These are phyloP conservation scores for Troides aeacus DNA, from an alignment of 2,888 invertebrate genomes.

Conservation along the genomic window DNA sequence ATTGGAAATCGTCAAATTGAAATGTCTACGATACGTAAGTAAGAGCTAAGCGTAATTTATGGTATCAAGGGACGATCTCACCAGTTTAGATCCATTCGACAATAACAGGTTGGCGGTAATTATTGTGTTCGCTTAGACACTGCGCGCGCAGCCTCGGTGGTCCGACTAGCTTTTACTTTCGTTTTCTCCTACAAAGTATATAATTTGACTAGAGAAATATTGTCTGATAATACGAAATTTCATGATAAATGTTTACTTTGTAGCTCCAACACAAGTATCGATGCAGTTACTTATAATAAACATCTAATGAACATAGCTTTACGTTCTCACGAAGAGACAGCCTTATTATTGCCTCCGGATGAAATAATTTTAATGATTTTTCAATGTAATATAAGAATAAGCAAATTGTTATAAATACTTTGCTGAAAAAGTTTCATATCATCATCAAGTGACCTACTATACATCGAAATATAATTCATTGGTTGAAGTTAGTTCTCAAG, in stretches of 20 bases:
- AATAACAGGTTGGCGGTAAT: slow-evolving; percentile 35
- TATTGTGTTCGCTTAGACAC: slow-evolving; percentile 32
- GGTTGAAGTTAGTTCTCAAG: neutral
- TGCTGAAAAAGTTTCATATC: no score
- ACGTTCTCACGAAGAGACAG: no score
- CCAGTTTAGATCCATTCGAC: slow-evolving; percentile 30
- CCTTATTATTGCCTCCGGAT: no score
- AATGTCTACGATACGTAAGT: slow-evolving; percentile 65
- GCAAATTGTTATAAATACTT: no score
- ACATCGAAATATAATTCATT: neutral
- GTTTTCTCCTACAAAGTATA: slow-evolving; percentile 2
- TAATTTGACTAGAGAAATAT: slow-evolving; percentile 11
- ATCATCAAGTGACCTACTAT: no score
- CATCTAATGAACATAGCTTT: neutral
- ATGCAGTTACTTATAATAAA: neutral
- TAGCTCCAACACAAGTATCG: neutral
- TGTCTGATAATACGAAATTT: slow-evolving; percentile 3
- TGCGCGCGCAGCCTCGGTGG: slow-evolving; percentile 21
- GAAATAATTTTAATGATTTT: no score
- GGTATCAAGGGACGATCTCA: slow-evolving; percentile 33
- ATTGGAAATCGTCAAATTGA: slow-evolving; percentile 65
- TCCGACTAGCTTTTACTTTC: slow-evolving; percentile 21
- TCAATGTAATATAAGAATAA: no score
- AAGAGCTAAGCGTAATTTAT: slow-evolving; percentile 44
- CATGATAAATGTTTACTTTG: neutral